Evolutionary conservation across 2,888 invertebrate species (phyloP), one percentile per base, ranked within the genome.

Genomic region (Zele albiditarsus): DNA sequence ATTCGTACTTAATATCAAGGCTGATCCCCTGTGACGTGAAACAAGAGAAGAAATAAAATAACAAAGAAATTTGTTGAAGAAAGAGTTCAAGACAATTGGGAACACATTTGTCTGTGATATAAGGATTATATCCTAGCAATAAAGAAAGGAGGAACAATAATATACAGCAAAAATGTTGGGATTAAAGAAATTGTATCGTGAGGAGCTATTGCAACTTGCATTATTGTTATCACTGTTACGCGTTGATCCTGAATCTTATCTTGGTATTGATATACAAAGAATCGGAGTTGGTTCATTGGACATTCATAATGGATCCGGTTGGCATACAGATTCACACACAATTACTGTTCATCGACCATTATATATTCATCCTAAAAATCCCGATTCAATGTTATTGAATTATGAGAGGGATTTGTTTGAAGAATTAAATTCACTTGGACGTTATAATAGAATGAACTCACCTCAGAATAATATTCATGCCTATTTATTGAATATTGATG

Each of bases 141-240:
- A 1, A 38, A n/a, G 3, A 63, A 63, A 63, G 10, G 28, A 12
- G 3, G 4, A 16, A 16, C 5, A 28, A 20, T 20, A 42, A 20
- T 25, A 38, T 65, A 60, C 67, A 53, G 20, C 27, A 73, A 88
- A 83, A 85, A 96, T 96, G 96, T 91, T 96, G 90, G 94, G 94
- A 83, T 90, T 95, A 83, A 96, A 96, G 90, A 96, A 96, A 89
- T 90, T 95, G 65, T 95, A 95, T 84, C 93, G 95, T 69, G 95
- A 95, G 88, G 96, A 96, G 91, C 91, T 96, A 84, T 90, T 97
- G 80, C 94, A 96, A 88, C 90, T 96, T 82, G 94, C 97, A 81
- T 89, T 97, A 88, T 92, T 97, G 81, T 90, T 97, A 84, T 94
- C 96, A 88, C 91, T 97, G 80, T 89, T 97, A 72, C 92, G 95